phyloP scores from a whole-genome alignment of 1,140 invertebrate genomes.

The Nylanderia fulva region DNA sequence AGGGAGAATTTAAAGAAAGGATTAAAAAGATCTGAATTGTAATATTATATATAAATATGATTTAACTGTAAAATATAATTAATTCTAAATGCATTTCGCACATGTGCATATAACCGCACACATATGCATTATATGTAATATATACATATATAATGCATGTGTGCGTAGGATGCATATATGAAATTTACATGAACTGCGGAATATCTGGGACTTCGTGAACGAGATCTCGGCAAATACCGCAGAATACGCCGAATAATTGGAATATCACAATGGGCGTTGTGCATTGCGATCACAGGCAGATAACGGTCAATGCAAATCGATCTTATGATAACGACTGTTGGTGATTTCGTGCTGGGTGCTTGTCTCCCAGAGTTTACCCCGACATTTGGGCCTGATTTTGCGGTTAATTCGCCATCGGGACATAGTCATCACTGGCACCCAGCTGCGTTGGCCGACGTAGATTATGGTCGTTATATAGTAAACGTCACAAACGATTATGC shows the following conservation, averaged over 20 bases:
- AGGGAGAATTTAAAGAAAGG: not conserved
- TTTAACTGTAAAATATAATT: not conserved
- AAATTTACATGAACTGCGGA: slow-evolving; percentile 27
- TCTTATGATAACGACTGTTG: slow-evolving; percentile 1
- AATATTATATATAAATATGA: not conserved
- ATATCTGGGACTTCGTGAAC: slow-evolving; percentile 32
- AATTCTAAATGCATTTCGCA: not conserved
- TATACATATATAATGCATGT: not conserved
- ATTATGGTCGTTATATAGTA: slow-evolving; percentile 36
- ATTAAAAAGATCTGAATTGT: not conserved
- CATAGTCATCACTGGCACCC: not conserved
- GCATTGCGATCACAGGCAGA: slow-evolving; percentile 40
- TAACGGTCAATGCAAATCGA: slow-evolving; percentile 51
- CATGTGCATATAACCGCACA: not conserved
- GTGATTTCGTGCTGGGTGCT: not conserved
- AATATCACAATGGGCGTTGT: slow-evolving; percentile 46
- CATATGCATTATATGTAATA: too few species aligned
- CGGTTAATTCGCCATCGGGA: not conserved
- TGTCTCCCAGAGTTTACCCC: not conserved
- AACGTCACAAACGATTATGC: slow-evolving; percentile 52
- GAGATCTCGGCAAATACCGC: slow-evolving; percentile 12
- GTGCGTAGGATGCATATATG: not conserved
- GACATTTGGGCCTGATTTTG: slow-evolving; percentile 40
- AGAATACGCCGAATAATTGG: slow-evolving; percentile 49
- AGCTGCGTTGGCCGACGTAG: slow-evolving; percentile 33